Base-by-base conservation (phyloP, 2,888 invertebrate species). In the Stomorhina lunata region DNA sequence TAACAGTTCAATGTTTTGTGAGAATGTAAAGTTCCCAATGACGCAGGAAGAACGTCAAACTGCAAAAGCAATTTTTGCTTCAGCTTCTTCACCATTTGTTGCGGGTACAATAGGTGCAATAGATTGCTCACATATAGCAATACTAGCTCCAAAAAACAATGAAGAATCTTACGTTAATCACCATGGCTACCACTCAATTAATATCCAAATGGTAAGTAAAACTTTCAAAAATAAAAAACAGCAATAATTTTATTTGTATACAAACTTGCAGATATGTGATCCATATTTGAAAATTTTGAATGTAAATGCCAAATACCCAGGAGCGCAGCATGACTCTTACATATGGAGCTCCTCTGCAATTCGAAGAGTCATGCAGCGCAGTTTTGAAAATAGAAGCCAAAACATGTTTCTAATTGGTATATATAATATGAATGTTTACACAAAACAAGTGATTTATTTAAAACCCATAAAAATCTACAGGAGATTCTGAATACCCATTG, bases 341-440 rank as follows among this genome's bases (percentile, higher is more conserved):
- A 75, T 65, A 22, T 75, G 73, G 63, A 65, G 63, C 20, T 73
- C 43, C 2, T 63, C 63, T 7, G 73, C 63, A 20, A 43, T 53
- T 1, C 10, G 55, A 43, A 73, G 73, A 32, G 43, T 55, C 2
- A 73, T 53, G 73, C 63, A 63, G 37, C n/a, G 63, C 3, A 53
- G 40, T 63, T 63, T 63, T 40, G 73, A 73, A 65, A 55, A 27
- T 63, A 17, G 43, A 55, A 55, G 55, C 15, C 34, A 20, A 1
- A 61, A 63, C 40, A 63, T 55, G 50, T 48, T 71, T 45, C 25
- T 61, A n/a, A 37, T 50, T 25, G 25, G 25, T 48, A 66, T 15
- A n/a, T n/a, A n/a, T n/a, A n/a, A n/a, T n/a, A n/a, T n/a, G n/a
- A n/a, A n/a, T n/a, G n/a, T n/a, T n/a, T n/a, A n/a, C n/a, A n/a